These are phyloP conservation scores for Thunnus albacares DNA, from an alignment of 2,797 vertebrate genomes.

Conservation along the genomic window DNA sequence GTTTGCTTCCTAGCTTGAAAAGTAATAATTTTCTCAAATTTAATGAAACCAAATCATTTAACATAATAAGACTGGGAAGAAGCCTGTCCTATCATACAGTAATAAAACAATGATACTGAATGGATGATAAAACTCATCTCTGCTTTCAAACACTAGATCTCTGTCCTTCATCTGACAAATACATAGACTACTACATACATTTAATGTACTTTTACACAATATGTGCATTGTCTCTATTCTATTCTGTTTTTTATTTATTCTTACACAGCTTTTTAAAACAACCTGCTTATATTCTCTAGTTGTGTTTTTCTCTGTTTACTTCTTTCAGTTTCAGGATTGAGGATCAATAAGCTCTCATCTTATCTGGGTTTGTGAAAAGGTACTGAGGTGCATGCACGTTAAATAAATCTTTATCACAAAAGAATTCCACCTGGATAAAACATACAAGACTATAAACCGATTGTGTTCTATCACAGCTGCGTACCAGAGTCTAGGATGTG, in stretches of 20 bases:
- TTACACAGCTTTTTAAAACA: too few species aligned
- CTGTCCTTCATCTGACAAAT: neutral
- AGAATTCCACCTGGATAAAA: neutral
- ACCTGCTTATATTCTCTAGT: too few species aligned
- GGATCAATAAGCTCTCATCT: neutral
- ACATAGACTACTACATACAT: neutral
- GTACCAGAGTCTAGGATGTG: constrained; percentile 94
- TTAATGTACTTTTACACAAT: neutral
- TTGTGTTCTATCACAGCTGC: neutral
- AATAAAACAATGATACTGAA: neutral
- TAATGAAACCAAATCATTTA: constrained; percentile 10
- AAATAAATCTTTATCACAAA: constrained; percentile 8
- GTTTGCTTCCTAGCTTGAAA: neutral
- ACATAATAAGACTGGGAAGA: neutral
- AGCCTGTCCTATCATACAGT: too few species aligned
- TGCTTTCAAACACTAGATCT: neutral
- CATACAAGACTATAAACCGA: neutral
- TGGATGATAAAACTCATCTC: neutral
- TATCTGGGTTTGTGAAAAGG: neutral
- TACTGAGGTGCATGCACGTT: neutral
- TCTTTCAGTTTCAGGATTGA: neutral
- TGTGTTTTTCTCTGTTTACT: neutral
- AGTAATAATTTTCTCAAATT: neutral
- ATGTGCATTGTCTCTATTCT: neutral
- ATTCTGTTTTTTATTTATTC: neutral